Evolutionary conservation across 2,888 invertebrate genomes (phyloP).

Genomic region (Lasioglossum lativentre): DNA sequence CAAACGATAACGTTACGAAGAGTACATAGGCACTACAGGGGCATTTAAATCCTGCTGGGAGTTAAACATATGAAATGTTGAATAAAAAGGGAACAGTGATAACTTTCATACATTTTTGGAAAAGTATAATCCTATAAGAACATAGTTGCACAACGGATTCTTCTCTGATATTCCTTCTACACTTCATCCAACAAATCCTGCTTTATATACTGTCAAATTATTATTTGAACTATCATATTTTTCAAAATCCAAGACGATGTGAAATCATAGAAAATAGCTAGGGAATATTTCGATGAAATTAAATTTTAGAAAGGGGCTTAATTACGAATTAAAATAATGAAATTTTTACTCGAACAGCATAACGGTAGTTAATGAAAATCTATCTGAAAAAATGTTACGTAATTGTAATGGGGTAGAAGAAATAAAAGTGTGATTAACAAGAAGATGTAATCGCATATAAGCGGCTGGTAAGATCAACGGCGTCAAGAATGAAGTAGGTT

Average conservation of each 20-base stretch:
- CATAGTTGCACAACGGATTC: too few relatives aligned
- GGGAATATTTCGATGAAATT: too few relatives aligned
- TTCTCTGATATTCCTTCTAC: too few relatives aligned
- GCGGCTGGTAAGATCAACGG: neutral
- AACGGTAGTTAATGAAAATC: neutral
- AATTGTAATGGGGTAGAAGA: neutral
- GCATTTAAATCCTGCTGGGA: neutral
- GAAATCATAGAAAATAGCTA: neutral
- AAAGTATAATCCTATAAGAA: too few relatives aligned
- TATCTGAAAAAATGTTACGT: neutral
- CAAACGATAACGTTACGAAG: neutral
- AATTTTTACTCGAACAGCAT: too few relatives aligned
- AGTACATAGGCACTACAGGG: neutral
- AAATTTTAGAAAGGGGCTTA: too few relatives aligned
- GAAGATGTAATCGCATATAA: neutral
- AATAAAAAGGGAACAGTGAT: too few relatives aligned
- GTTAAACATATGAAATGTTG: neutral
- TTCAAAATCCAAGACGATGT: neutral
- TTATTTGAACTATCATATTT: neutral
- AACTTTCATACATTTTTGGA: too few relatives aligned
- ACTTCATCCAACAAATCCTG: too few relatives aligned
- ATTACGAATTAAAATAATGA: too few relatives aligned
- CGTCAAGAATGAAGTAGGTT: neutral
- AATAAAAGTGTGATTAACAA: neutral
- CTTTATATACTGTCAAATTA: too few relatives aligned